These are phyloP conservation scores for Gymnarchus niloticus DNA, from an alignment of 2,113 vertebrate species.

Conservation along the genomic window DNA sequence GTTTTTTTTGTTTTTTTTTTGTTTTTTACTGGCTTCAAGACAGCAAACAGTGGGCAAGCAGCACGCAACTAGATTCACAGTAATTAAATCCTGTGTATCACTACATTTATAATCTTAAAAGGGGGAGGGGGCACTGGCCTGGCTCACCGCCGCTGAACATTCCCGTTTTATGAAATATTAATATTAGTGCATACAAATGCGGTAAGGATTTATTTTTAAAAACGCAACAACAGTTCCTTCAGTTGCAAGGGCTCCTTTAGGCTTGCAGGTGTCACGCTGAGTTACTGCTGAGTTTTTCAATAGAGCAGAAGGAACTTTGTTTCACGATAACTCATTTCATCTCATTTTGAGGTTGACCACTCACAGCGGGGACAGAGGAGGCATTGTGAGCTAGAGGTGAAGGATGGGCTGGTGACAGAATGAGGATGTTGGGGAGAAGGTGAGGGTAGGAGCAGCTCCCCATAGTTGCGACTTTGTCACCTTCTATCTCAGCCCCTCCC, in stretches of 20 bases:
- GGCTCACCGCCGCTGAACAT: neutral
- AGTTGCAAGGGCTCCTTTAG: neutral
- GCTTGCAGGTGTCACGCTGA: neutral
- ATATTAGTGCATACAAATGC: neutral
- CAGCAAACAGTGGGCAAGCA: neutral
- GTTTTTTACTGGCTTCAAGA: neutral
- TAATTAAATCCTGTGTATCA: neutral
- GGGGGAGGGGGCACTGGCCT: neutral
- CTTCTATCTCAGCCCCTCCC: neutral
- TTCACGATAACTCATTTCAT: neutral
- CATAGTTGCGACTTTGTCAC: neutral
- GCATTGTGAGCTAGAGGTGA: neutral
- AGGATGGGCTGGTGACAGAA: neutral
- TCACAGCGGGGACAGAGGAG: neutral
- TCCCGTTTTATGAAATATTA: neutral
- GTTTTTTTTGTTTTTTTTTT: too few relatives aligned
- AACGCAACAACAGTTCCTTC: neutral
- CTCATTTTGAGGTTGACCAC: neutral
- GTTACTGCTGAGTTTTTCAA: neutral
- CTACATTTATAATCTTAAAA: slow-evolving; percentile 5
- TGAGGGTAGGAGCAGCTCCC: neutral
- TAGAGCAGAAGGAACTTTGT: neutral
- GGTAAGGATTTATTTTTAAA: neutral
- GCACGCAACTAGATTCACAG: neutral
- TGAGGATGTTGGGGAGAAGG: neutral